A percentile compares a stretch with the other conserved stretches of the same genome.
Conservation (phyloP, 2,113 vertebrate genomes). For the Istiophorus platypterus region DNA sequence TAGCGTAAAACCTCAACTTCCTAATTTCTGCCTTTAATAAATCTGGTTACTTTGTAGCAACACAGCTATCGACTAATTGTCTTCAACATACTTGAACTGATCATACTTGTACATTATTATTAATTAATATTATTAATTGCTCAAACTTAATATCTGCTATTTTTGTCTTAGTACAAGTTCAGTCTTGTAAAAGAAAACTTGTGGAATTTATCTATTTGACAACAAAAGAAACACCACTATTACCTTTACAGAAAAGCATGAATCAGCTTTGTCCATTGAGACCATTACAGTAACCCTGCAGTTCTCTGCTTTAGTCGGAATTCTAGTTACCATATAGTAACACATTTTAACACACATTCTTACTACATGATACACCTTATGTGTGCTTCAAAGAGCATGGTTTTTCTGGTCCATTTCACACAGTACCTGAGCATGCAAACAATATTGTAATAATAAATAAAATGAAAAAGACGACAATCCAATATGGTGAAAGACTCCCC, state of each 20-base stretch:
- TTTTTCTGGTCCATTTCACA: neutral
- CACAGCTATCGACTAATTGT: neutral
- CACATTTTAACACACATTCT: neutral
- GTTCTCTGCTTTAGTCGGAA: no score
- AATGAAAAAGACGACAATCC: neutral
- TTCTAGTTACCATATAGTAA: neutral
- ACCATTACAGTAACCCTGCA: no score
- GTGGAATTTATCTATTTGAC: no score
- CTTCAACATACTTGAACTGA: neutral
- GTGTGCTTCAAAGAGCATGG: neutral
- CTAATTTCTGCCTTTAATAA: neutral
- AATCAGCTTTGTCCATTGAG: no score
- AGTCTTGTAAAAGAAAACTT: no score
- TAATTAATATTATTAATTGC: no score
- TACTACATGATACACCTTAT: no score
- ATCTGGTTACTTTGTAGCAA: neutral
- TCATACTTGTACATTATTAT: neutral
- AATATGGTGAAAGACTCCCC: neutral
- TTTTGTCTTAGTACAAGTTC: no score
- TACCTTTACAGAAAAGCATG: no score
- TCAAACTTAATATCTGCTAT: neutral
- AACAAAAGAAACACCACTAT: no score
- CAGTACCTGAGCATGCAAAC: neutral
- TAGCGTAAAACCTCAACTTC: neutral
- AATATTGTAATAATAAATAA: conserved; percentile 11